These are phyloP conservation scores for Chaetodon auriga DNA, from an alignment of 2,113 vertebrate genomes.

Conservation along the genomic window DNA sequence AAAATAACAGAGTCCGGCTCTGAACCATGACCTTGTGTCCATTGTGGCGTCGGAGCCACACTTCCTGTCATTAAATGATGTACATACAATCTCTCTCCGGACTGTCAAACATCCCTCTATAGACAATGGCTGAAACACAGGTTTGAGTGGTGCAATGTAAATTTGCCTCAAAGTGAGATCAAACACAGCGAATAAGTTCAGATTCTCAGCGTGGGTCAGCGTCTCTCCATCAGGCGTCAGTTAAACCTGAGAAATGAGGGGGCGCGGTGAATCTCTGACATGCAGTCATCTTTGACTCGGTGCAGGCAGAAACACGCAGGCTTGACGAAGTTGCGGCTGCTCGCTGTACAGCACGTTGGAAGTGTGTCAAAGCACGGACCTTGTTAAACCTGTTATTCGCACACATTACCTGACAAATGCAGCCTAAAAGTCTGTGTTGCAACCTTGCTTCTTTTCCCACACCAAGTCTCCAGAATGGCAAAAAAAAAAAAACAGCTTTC, in stretches of 20 bases:
- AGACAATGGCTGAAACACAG: background rate
- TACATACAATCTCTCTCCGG: conserved; percentile 11
- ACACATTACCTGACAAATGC: conserved; percentile 36
- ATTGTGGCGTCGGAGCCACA: background rate
- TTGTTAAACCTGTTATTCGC: conserved; percentile 38
- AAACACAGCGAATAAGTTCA: background rate
- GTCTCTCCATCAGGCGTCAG: background rate
- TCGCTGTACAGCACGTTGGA: background rate
- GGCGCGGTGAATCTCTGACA: background rate
- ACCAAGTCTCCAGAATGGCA: conserved; percentile 8
- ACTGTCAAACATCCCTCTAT: background rate
- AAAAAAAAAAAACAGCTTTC: conserved; percentile 37
- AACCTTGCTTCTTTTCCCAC: conserved; percentile 18
- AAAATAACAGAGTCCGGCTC: conserved; percentile 17
- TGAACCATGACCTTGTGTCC: conserved; percentile 33
- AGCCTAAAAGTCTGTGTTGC: background rate
- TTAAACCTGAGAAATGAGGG: background rate
- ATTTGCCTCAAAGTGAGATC: background rate
- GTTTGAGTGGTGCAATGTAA: background rate
- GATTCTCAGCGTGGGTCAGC: background rate
- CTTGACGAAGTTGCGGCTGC: background rate
- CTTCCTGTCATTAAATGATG: conserved; percentile 31
- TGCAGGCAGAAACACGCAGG: conserved; percentile 4
- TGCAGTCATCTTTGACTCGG: background rate
- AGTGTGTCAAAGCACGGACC: conserved; percentile 9